phyloP scores from a whole-genome alignment of 2,113 vertebrate species.

The Pantherophis guttatus region DNA sequence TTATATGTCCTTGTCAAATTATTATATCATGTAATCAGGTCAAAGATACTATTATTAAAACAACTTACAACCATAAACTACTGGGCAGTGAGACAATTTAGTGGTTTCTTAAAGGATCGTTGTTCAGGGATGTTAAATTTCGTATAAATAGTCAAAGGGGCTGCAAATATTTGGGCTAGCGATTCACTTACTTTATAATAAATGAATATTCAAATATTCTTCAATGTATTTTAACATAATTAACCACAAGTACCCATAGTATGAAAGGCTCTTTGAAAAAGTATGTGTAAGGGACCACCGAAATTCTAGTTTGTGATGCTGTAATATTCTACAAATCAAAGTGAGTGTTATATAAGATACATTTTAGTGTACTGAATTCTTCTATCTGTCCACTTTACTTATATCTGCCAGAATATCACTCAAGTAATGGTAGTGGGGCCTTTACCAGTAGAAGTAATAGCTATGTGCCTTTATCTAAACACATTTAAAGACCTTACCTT shows the following conservation, averaged over 20 bases:
- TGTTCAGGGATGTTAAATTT: neutral
- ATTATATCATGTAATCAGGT: accelerated
- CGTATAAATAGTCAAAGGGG: neutral
- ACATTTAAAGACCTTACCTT: neutral
- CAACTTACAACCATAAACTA: neutral
- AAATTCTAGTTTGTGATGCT: neutral
- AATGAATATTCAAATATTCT: neutral
- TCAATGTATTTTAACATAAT: neutral
- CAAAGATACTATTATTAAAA: neutral
- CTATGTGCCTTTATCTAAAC: neutral
- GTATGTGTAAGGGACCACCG: neutral
- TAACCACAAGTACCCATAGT: neutral
- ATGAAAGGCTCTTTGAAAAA: neutral
- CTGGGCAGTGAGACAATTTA: neutral
- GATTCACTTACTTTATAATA: neutral
- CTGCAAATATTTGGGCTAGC: neutral
- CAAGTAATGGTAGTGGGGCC: neutral
- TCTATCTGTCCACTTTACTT: neutral
- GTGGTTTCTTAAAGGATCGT: neutral
- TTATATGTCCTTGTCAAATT: neutral
- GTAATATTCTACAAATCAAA: neutral
- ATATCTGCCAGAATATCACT: conserved; percentile 1
- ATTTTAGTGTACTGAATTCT: neutral
- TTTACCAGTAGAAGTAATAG: neutral
- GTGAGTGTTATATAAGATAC: neutral